Base-by-base conservation (phyloP, 2,888 invertebrate species). In the Oxytorus armatus region DNA sequence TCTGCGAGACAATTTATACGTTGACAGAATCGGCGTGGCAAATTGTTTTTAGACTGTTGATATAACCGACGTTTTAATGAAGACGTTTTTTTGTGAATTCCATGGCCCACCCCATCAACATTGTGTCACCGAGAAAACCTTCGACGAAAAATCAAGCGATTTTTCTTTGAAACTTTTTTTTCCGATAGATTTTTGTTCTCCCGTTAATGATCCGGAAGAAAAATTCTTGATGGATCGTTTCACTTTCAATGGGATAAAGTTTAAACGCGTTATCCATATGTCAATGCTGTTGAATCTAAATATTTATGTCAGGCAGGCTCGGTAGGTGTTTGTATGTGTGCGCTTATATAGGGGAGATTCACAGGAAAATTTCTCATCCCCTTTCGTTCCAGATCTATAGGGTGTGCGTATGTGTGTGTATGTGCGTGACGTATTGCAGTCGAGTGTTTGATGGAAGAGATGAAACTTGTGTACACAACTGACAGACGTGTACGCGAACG, bases 241-340 rank as follows among this genome's bases (percentile, higher is more conserved):
- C 25, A 23, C 55, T 49, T 70, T 29, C 21, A 39, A 66, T 36
- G 55, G 42, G 42, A 49, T 33, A 76, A 72, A 81, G 55, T 39
- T 39, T 57, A 55, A 78, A 72, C 79, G 82, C 51, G 69, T 79
- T 72, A 76, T 63, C 79, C 73, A 83, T 82, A 81, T 82, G 85
- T 82, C 85, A 85, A 85, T 78, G 77, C 76, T 51, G 47, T 73
- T 69, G 66, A 82, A 84, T 85, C 84, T 85, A 85, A 86, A 87
- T 86, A 87, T 87, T 86, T 85, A 85, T 86, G 81, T 65, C 70
- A 74, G 70, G 33, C 57, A 25, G 59, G 47, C 47, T 51, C 53
- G 53, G 69, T 39, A 44, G 49, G 77, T 61, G 55, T 51, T 59
- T 57, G 16, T 57, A 57, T 36, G 42, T 14, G 72, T 53, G 55